Conservation (phyloP, 2,113 vertebrate genomes). For the Microtus oregoni region DNA sequence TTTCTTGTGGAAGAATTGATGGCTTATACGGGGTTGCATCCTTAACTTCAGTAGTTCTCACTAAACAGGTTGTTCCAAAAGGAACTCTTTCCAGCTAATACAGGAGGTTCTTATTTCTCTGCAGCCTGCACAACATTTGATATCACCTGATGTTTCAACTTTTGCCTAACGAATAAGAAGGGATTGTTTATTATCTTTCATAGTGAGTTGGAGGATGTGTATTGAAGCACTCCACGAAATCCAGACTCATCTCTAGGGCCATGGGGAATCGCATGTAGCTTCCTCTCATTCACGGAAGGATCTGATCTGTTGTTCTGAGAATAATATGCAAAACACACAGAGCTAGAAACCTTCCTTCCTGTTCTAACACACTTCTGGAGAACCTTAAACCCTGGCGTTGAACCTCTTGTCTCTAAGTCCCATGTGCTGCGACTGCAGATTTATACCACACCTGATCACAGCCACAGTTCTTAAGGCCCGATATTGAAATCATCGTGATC, state of each 20-base stretch:
- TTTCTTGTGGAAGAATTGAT: background rate
- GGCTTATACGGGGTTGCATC: background rate
- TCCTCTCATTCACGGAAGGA: background rate
- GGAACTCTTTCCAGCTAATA: background rate
- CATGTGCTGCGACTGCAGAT: background rate
- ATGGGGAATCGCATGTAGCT: background rate
- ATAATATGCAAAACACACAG: background rate
- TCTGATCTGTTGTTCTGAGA: conserved; percentile 36
- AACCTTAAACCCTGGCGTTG: background rate
- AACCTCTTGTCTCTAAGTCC: background rate
- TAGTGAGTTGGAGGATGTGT: background rate
- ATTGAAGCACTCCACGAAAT: background rate
- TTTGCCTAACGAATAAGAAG: background rate
- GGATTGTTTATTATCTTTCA: conserved; percentile 19
- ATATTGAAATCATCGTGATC: background rate
- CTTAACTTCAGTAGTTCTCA: background rate
- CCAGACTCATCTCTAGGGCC: background rate
- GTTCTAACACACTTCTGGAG: background rate
- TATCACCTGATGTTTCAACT: background rate
- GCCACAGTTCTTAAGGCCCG: background rate
- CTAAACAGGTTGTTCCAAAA: background rate
- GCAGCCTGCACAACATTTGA: background rate
- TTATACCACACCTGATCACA: background rate
- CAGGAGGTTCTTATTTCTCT: background rate
- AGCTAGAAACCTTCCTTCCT: background rate